phyloP scores from a whole-genome alignment of 2,797 vertebrate species.

The Sphenodon punctatus region DNA sequence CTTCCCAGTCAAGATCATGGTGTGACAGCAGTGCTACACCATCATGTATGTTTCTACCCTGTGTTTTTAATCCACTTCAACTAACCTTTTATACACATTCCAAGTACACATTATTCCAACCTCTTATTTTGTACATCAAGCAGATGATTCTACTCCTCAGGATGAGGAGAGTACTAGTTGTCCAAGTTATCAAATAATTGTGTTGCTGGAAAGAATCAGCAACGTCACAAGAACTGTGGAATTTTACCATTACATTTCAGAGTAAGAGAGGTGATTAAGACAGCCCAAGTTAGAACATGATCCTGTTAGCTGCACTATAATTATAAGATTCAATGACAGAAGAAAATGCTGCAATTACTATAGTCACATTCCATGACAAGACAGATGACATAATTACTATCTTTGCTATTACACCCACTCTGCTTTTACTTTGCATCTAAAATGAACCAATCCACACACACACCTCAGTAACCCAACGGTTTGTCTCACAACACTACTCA shows the following conservation, averaged over 20 bases:
- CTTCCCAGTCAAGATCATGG: no score
- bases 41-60: no score
- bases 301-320: constrained; percentile 80
- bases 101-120: neutral
- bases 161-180: neutral
- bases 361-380: constrained; percentile 80
- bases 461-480: constrained; percentile 64
- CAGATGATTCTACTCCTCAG: neutral
- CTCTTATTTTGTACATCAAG: neutral
- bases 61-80: no score
- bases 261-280: constrained; percentile 71
- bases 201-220: constrained; percentile 36
- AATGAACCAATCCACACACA: constrained; percentile 61
- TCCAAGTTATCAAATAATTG: constrained; percentile 20
- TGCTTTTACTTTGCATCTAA: constrained; percentile 70
- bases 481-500: constrained; percentile 59
- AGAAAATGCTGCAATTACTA: constrained; percentile 85
- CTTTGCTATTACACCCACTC: constrained; percentile 73
- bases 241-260: constrained; percentile 67
- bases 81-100: neutral
- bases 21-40: no score
- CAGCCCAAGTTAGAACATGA: constrained; percentile 67
- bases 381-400: constrained; percentile 84
- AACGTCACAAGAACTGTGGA: constrained; percentile 46
- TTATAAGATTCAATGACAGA: constrained; percentile 83